Percentiles rank a stretch among this genome's conserved stretches.
Evolutionary conservation across 1,140 invertebrate genomes (phyloP).

Genomic region (Saccostrea echinata): DNA sequence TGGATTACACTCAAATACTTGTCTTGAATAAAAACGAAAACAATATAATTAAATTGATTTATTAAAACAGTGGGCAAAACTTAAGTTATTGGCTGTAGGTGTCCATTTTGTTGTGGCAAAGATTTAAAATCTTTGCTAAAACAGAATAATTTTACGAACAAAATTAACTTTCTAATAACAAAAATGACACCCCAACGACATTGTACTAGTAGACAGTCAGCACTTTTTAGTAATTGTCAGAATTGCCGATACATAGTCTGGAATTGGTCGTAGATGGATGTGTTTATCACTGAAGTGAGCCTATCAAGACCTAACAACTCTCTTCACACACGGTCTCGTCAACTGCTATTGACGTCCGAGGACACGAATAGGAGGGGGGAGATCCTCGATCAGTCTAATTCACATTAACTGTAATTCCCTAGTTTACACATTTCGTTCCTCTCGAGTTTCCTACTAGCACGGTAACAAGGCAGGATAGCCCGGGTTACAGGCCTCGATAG

Average conservation of each 20-base stretch:
- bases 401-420: conserved; percentile 29
- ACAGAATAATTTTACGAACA: no score
- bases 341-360: neutral
- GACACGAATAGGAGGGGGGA: conserved; percentile 9
- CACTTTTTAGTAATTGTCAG: conserved; percentile 5
- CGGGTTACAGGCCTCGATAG: neutral
- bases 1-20: no score
- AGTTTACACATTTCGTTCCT: conserved; percentile 30
- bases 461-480: neutral
- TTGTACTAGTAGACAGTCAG: neutral
- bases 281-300: conserved; percentile 22
- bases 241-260: conserved; percentile 9
- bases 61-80: no score
- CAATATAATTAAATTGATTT: no score
- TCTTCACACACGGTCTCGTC: neutral
- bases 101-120: no score
- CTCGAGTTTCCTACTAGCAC: conserved; percentile 1
- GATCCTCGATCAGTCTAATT: conserved; percentile 31
- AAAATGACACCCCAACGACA: no score
- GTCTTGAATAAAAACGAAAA: no score
- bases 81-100: no score
- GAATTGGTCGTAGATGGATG: neutral
- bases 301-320: neutral
- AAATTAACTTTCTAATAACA: no score
- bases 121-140: no score